Percentiles rank a stretch among this genome's conserved stretches.
These are phyloP conservation scores for Myrmecobius fasciatus DNA, from an alignment of 2,113 vertebrate species.

Conservation along the genomic window DNA sequence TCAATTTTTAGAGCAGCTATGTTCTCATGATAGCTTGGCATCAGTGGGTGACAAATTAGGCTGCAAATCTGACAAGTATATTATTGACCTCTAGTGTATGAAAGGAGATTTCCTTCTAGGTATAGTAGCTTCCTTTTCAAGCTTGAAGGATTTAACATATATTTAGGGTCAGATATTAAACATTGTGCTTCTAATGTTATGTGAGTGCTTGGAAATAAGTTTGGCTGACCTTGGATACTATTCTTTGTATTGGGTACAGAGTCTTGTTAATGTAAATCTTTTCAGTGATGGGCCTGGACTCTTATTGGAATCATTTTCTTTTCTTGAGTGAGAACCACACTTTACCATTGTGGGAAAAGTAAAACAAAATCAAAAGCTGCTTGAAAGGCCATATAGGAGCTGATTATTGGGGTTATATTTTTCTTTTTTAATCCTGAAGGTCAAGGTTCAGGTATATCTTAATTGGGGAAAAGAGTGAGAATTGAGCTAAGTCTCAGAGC, in stretches of 20 bases:
- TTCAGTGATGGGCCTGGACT: slow-evolving; percentile 8
- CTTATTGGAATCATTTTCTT: not conserved
- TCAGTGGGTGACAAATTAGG: slow-evolving; percentile 28
- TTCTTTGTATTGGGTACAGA: not conserved
- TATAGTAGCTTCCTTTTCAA: not conserved
- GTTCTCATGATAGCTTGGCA: slow-evolving; percentile 8
- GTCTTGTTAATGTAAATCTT: slow-evolving; percentile 3
- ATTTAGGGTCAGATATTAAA: not conserved
- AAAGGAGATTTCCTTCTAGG: not conserved
- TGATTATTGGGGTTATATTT: not conserved
- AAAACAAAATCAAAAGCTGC: not conserved
- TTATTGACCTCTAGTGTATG: not conserved
- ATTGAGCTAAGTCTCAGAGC: slow-evolving; percentile 10
- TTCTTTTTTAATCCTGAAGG: slow-evolving; percentile 10
- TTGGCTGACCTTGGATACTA: not conserved
- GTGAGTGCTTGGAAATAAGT: slow-evolving; percentile 43
- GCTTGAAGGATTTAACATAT: slow-evolving; percentile 37
- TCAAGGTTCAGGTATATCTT: not conserved
- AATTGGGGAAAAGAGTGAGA: not conserved
- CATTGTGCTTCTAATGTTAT: slow-evolving; percentile 43
- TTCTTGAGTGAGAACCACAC: slow-evolving; percentile 6
- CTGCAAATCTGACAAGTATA: slow-evolving; percentile 4
- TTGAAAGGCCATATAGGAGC: not conserved
- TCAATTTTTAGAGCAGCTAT: not conserved
- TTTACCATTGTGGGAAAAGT: slow-evolving; percentile 44